Evolutionary conservation across 1,140 invertebrate species (phyloP).

Genomic region (Aphelenchoides besseyi): DNA sequence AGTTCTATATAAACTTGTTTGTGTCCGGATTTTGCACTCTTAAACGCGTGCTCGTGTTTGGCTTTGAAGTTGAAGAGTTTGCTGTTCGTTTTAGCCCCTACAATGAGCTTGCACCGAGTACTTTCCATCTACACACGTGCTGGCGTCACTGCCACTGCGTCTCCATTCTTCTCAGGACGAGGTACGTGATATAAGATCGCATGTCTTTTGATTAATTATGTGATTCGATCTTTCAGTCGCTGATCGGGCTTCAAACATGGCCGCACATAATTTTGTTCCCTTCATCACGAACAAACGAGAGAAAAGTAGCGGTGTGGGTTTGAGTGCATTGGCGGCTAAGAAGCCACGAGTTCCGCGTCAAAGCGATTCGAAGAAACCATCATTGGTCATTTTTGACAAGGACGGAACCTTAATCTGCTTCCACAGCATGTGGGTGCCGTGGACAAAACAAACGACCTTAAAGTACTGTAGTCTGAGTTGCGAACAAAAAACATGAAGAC

Average conservation of each 20-base stretch:
- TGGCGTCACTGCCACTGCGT: background rate
- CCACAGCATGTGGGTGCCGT: slow-evolving; percentile 66
- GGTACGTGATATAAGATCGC: background rate
- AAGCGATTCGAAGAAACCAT: slow-evolving; percentile 15
- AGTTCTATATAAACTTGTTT: background rate
- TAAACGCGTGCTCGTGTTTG: background rate
- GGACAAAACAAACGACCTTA: slow-evolving; percentile 61
- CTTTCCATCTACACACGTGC: slow-evolving; percentile 5
- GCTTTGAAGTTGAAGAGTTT: background rate
- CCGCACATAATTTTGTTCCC: background rate
- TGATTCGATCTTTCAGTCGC: background rate
- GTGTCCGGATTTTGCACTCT: background rate
- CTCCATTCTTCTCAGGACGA: background rate
- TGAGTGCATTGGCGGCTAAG: background rate
- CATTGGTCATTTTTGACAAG: slow-evolving; percentile 67
- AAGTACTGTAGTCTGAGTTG: slow-evolving; percentile 48
- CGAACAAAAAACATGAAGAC: background rate
- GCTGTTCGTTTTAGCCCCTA: background rate
- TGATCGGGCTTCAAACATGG: slow-evolving; percentile 1
- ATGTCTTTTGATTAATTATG: background rate
- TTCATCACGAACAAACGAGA: background rate
- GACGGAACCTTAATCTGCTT: slow-evolving; percentile 67
- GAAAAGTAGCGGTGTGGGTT: background rate
- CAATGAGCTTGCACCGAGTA: slow-evolving; percentile 1
- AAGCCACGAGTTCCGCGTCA: background rate